Percentiles rank a stretch among this genome's conserved stretches.
These are phyloP conservation scores for Thalassophryne amazonica DNA, from an alignment of 2,797 vertebrate species.

Conservation along the genomic window DNA sequence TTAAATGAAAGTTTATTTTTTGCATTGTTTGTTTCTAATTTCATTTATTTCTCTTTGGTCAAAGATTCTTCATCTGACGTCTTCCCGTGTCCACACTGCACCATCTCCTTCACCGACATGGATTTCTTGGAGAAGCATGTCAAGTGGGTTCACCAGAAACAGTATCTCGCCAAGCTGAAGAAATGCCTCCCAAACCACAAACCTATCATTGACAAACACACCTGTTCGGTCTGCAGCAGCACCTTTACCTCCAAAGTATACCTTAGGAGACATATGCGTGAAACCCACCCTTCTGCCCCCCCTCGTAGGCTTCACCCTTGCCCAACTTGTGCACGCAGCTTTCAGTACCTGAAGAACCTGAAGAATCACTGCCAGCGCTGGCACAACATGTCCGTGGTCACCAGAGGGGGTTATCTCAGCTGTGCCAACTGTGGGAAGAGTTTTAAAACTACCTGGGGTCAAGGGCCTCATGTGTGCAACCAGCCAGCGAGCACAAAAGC, in stretches of 20 bases:
- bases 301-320: constrained; percentile 74
- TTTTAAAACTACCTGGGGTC: constrained; percentile 76
- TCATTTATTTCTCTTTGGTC: too few relatives aligned
- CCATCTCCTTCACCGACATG: constrained; percentile 72
- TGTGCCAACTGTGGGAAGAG: constrained; percentile 72
- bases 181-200: constrained; percentile 61
- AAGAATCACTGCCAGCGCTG: constrained; percentile 78
- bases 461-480: constrained; percentile 76
- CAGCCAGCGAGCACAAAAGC: constrained; percentile 36
- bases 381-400: constrained; percentile 72
- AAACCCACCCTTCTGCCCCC: constrained; percentile 67
- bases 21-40: too few relatives aligned
- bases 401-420: constrained; percentile 67
- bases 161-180: constrained; percentile 71
- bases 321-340: constrained; percentile 77
- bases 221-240: constrained; percentile 62
- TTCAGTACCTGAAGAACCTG: constrained; percentile 78
- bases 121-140: constrained; percentile 78
- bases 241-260: constrained; percentile 68
- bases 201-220: constrained; percentile 55
- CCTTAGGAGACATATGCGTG: constrained; percentile 62
- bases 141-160: constrained; percentile 79
- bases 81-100: constrained; percentile 75
- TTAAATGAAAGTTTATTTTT: too few relatives aligned
- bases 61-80: constrained; percentile 58